phyloP scores from a whole-genome alignment of 2,888 invertebrate species.

The Azorinus chamasolen region DNA sequence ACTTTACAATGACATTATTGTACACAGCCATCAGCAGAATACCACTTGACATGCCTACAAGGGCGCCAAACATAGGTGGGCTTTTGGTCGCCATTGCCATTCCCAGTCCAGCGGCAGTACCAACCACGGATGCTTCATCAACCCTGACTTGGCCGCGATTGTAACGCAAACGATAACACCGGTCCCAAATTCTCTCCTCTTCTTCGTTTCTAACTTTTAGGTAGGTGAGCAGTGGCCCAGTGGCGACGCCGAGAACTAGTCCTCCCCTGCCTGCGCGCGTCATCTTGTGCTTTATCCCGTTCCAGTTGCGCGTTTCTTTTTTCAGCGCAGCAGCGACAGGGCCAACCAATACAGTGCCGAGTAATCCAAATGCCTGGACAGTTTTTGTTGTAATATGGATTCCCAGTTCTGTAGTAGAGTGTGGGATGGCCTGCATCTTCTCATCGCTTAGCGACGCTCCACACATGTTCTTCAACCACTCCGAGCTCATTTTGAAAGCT shows the following conservation, averaged over 20 bases:
- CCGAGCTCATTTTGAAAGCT: slow-evolving; percentile 19
- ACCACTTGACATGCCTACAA: slow-evolving; percentile 60
- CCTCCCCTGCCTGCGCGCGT: slow-evolving; percentile 51
- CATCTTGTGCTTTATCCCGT: slow-evolving; percentile 41
- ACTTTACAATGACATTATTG: slow-evolving; percentile 21
- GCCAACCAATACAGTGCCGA: slow-evolving; percentile 53
- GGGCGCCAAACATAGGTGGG: slow-evolving; percentile 56
- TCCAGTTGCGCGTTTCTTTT: slow-evolving; percentile 60
- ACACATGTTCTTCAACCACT: slow-evolving; percentile 54
- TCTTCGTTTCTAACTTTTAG: slow-evolving; percentile 43
- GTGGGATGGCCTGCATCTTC: slow-evolving; percentile 46
- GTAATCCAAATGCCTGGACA: slow-evolving; percentile 54
- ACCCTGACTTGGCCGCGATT: slow-evolving; percentile 58
- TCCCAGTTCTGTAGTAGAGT: slow-evolving; percentile 37
- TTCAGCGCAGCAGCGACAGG: slow-evolving; percentile 50
- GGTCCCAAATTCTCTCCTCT: slow-evolving; percentile 41
- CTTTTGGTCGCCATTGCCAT: slow-evolving; percentile 22
- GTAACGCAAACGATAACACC: slow-evolving; percentile 60
- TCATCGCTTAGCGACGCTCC: slow-evolving; percentile 45
- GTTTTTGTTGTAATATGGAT: slow-evolving; percentile 59
- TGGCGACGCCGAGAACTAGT: slow-evolving; percentile 41
- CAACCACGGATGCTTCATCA: slow-evolving; percentile 49
- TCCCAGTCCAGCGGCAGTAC: slow-evolving; percentile 46
- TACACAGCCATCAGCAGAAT: slow-evolving; percentile 38
- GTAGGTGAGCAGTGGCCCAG: slow-evolving; percentile 51